Percentiles rank a stretch among this genome's conserved stretches.
Evolutionary conservation across 2,113 vertebrate species (phyloP).

Genomic region (Naja naja): DNA sequence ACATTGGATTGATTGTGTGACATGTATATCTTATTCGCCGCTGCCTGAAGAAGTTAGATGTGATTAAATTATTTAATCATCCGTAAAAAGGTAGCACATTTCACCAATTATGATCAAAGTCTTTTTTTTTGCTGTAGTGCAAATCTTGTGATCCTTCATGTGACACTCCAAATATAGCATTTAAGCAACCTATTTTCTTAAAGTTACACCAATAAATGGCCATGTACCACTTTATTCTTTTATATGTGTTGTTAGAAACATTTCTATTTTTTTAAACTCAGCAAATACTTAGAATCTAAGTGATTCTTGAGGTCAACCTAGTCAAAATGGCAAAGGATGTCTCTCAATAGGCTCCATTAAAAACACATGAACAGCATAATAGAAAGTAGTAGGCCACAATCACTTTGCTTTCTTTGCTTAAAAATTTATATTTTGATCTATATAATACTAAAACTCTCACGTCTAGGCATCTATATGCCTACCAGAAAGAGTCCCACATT

Average conservation of each 20-base stretch:
- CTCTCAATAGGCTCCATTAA: not conserved
- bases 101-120: conserved; percentile 42
- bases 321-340: not conserved
- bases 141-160: conserved; percentile 40
- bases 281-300: not conserved
- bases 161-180: conserved; percentile 30
- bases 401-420: not conserved
- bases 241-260: not conserved
- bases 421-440: not conserved
- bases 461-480: not conserved
- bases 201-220: not conserved
- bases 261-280: not conserved
- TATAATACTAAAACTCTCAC: not conserved
- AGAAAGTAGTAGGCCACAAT: not conserved
- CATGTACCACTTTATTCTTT: not conserved
- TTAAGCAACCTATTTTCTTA: not conserved
- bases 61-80: conserved; percentile 49
- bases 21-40: conserved; percentile 43
- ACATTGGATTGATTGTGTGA: conserved; percentile 42
- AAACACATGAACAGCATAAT: not conserved
- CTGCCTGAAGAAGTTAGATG: conserved; percentile 34
- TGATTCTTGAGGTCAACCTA: not conserved
- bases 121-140: conserved; percentile 30
- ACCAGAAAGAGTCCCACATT: not conserved
- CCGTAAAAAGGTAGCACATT: conserved; percentile 46